Conservation (phyloP, 1,140 invertebrate genomes). For the Bacillus rossius region DNA sequence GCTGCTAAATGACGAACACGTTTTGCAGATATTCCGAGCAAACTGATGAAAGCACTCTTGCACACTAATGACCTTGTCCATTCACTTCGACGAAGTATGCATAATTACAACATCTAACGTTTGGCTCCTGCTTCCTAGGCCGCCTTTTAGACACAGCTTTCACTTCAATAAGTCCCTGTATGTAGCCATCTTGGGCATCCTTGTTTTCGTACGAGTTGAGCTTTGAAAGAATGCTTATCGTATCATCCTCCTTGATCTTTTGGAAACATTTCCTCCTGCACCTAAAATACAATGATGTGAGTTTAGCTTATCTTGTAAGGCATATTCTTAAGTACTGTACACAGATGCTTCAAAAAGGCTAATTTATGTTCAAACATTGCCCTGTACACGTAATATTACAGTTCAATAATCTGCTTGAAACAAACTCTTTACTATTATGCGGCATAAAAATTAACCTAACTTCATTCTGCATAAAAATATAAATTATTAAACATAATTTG, state of each 20-base stretch:
- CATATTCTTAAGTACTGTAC: too few relatives aligned
- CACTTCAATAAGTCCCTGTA: conserved; percentile 8
- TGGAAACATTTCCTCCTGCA: not conserved
- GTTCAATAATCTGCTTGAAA: too few relatives aligned
- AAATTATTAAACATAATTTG: too few relatives aligned
- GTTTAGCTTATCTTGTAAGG: too few relatives aligned
- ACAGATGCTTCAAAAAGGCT: too few relatives aligned
- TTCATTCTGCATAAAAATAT: too few relatives aligned
- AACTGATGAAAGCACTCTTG: conserved; percentile 1
- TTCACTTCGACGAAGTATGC: not conserved
- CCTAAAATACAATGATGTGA: not conserved
- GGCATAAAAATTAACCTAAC: too few relatives aligned
- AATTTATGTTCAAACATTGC: too few relatives aligned
- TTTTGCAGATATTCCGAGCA: not conserved
- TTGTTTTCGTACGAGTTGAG: not conserved
- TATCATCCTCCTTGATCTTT: not conserved
- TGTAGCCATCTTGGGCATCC: not conserved
- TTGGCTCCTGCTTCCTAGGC: not conserved
- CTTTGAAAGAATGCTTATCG: not conserved
- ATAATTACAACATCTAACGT: not conserved
- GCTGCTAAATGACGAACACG: conserved; percentile 7
- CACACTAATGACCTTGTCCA: not conserved
- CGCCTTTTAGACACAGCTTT: not conserved
- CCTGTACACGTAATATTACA: too few relatives aligned
- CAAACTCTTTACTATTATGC: too few relatives aligned